Conservation (phyloP, 2,888 invertebrate genomes). For the Philhelius pedissequus region DNA sequence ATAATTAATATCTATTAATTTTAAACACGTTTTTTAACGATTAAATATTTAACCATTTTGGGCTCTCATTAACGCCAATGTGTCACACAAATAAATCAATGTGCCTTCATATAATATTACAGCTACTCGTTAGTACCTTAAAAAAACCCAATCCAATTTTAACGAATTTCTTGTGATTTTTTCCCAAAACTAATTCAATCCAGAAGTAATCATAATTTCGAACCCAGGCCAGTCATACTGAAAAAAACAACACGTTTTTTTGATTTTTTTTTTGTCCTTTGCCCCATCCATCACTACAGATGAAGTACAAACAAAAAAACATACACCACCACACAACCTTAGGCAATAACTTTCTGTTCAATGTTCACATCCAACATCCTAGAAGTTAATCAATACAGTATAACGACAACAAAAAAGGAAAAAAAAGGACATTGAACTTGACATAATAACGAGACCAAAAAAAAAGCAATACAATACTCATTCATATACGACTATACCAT, state of each 20-base stretch:
- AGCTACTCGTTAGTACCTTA: background rate
- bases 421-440: constrained; percentile 65
- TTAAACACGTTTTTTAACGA: background rate
- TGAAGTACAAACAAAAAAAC: background rate
- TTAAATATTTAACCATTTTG: background rate
- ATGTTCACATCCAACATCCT: constrained; percentile 19
- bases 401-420: constrained; percentile 18
- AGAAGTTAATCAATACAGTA: constrained; percentile 39
- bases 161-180: constrained; percentile 23
- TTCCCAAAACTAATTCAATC: constrained; percentile 64
- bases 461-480: constrained; percentile 4
- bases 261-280: constrained; percentile 60
- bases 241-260: too few relatives aligned
- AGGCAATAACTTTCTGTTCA: constrained; percentile 22
- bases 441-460: background rate
- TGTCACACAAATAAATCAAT: background rate
- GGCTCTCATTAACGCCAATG: background rate
- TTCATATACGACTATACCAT: constrained; percentile 3
- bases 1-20: too few relatives aligned
- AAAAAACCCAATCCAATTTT: background rate
- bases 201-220: constrained; percentile 56
- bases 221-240: constrained; percentile 11
- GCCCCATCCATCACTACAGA: constrained; percentile 6
- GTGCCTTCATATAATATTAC: background rate
- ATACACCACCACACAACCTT: constrained; percentile 17